A percentile compares a stretch with the other conserved stretches of the same genome.
Evolutionary conservation across 35 echinoderm and acorn worm species (phyloP).

Genomic region (Eucidaris tribuloides): DNA sequence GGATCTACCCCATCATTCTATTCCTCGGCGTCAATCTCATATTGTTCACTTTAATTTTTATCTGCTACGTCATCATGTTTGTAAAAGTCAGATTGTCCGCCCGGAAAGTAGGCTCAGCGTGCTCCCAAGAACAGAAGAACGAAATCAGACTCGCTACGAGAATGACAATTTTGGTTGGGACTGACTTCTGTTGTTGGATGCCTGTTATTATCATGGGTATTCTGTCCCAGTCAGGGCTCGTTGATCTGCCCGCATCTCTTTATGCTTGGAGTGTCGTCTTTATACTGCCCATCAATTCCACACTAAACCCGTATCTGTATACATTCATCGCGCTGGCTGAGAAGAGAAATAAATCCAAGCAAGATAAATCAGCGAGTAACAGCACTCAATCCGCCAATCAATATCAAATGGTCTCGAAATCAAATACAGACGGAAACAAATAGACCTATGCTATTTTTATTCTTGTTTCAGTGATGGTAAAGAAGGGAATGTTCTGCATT

Average conservation of each 20-base stretch:
- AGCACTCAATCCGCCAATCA: too few species aligned
- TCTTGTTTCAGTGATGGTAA: too few species aligned
- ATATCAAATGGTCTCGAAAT: too few species aligned
- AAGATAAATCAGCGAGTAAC: not conserved
- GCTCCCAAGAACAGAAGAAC: constrained; percentile 2
- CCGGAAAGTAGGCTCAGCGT: not conserved
- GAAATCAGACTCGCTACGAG: constrained; percentile 82
- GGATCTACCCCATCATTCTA: constrained; percentile 64
- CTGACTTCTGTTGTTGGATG: constrained; percentile 86
- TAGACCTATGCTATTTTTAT: too few species aligned
- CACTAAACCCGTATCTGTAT: constrained; percentile 75
- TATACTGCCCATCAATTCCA: constrained; percentile 81
- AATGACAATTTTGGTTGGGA: constrained; percentile 81
- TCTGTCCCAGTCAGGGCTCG: constrained; percentile 35
- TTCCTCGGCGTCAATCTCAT: constrained; percentile 70
- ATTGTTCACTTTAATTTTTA: constrained; percentile 39
- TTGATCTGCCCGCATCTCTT: constrained; percentile 37
- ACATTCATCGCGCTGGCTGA: constrained; percentile 31
- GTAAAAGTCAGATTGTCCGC: constrained; percentile 49
- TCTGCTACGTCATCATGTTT: constrained; percentile 78
- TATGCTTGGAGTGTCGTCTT: constrained; percentile 91
- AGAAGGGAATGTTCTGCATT: too few species aligned
- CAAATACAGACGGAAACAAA: too few species aligned
- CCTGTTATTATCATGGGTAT: constrained; percentile 87
- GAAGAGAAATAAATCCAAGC: not conserved